phyloP scores from a whole-genome alignment of 2,797 vertebrate genomes.

The Channa striata region DNA sequence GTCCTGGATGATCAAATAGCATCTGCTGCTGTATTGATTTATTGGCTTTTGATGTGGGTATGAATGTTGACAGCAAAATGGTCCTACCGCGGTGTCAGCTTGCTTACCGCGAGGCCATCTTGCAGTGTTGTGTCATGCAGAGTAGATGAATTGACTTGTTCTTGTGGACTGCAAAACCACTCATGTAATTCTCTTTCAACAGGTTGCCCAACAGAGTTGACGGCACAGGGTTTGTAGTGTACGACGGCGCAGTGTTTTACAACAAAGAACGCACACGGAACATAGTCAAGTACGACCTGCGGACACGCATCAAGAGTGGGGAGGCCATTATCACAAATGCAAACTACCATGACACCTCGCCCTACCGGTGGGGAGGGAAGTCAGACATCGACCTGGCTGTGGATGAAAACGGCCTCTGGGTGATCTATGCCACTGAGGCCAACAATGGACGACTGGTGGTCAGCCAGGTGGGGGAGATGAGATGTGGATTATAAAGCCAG shows the following conservation, averaged over 20 bases:
- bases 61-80: conserved; percentile 42
- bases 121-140: conserved; percentile 45
- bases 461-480: conserved; percentile 88
- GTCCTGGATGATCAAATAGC: conserved; percentile 72
- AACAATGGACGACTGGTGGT: conserved; percentile 94
- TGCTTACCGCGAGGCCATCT: conserved; percentile 42
- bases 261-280: conserved; percentile 97
- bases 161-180: conserved; percentile 8
- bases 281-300: conserved; percentile 94
- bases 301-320: conserved; percentile 96
- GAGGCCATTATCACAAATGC: conserved; percentile 94
- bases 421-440: conserved; percentile 94
- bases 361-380: conserved; percentile 96
- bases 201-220: conserved; percentile 95
- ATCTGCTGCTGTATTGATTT: conserved; percentile 70
- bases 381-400: conserved; percentile 96
- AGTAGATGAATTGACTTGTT: conserved; percentile 42
- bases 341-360: conserved; percentile 96
- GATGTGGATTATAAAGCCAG: conserved; percentile 58
- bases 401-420: conserved; percentile 96
- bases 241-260: conserved; percentile 96
- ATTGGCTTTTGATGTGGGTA: conserved; percentile 67
- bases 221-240: conserved; percentile 95
- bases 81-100: conserved; percentile 50
- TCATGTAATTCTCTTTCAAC: conserved; percentile 45